Evolutionary conservation across 1,140 invertebrate genomes (phyloP).

Genomic region (Helicoverpa zea): DNA sequence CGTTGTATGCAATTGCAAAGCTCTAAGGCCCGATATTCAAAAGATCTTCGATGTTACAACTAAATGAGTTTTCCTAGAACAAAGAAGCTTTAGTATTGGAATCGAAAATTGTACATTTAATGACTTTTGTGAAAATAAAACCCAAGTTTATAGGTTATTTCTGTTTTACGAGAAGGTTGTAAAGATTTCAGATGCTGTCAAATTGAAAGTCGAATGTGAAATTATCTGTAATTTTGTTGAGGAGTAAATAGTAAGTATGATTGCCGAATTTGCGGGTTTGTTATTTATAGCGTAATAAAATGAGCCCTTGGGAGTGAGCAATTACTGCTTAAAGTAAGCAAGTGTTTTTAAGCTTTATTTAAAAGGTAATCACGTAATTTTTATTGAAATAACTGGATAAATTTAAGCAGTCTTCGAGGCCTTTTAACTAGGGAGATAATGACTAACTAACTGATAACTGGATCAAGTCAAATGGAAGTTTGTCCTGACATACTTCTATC

Average conservation of each 20-base stretch:
- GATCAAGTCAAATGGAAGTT: too few species aligned
- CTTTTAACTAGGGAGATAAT: too few species aligned
- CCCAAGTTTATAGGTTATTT: constrained; percentile 15
- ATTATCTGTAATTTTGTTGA: constrained; percentile 6
- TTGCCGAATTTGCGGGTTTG: not conserved
- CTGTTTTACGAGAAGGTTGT: constrained; percentile 17
- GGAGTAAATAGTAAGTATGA: not conserved
- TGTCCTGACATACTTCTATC: too few species aligned
- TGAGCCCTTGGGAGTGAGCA: too few species aligned
- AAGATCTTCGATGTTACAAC: not conserved
- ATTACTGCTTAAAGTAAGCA: too few species aligned
- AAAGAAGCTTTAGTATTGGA: not conserved
- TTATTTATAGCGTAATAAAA: not conserved
- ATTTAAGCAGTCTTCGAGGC: too few species aligned
- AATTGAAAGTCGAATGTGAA: constrained; percentile 29
- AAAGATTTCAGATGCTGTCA: constrained; percentile 17
- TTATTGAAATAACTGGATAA: too few species aligned
- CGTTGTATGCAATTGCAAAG: not conserved
- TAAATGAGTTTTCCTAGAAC: constrained; percentile 35
- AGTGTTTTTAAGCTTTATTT: too few species aligned
- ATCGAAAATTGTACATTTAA: constrained; percentile 24
- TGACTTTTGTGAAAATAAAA: constrained; percentile 26
- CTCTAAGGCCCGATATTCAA: not conserved
- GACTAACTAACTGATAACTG: too few species aligned
- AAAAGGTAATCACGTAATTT: too few species aligned